Base-by-base conservation (phyloP, 2,888 invertebrate species). In the Nomada hirtipes region DNA sequence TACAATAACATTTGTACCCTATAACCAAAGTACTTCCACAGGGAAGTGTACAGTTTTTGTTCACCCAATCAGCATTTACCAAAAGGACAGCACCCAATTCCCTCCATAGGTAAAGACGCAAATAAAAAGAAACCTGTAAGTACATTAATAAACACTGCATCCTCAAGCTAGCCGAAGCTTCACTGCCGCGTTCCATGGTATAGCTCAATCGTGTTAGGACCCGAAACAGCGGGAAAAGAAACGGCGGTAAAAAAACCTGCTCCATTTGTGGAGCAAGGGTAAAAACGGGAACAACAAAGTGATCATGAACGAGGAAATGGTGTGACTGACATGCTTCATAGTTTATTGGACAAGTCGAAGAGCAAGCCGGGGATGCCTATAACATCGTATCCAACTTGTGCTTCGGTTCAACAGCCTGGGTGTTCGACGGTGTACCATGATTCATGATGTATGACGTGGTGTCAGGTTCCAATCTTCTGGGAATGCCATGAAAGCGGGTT, bases 401-500 rank as follows among this genome's bases (percentile, higher is more conserved):
- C 87, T 88, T 87, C 86, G 90, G 86, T 86, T 90, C 91, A 90
- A 88, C 90, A 86, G 88, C 83, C 84, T 83, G 87, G 88, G 84
- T 89, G 86, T 90, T 87, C 90, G 89, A 87, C 87, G 88, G 86
- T 90, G 90, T 87, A 90, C 89, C 89, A 86, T 89, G 89, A 90
- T 89, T 87, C 87, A 88, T 87, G 47, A 36, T 36, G 36, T 36
- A 36, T 36, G 87, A 84, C 78, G 85, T 79, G 87, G 88, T 89
- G 90, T 92, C 90, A 86, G 89, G 87, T 91, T 91, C 89, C 90
- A 86, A 89, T 90, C 88, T 85, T 82, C 84, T 85, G 84, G 88
- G 86, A 88, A 85, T 87, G 69, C 85, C 87, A 88, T 85, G 91
- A 87, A 89, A 89, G 90, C 90, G 82, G 78, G 84, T 87, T 88